A percentile compares a stretch with the other conserved stretches of the same genome.
Evolutionary conservation across 2,888 invertebrate species (phyloP).

Genomic region (Drosophila lacicola): DNA sequence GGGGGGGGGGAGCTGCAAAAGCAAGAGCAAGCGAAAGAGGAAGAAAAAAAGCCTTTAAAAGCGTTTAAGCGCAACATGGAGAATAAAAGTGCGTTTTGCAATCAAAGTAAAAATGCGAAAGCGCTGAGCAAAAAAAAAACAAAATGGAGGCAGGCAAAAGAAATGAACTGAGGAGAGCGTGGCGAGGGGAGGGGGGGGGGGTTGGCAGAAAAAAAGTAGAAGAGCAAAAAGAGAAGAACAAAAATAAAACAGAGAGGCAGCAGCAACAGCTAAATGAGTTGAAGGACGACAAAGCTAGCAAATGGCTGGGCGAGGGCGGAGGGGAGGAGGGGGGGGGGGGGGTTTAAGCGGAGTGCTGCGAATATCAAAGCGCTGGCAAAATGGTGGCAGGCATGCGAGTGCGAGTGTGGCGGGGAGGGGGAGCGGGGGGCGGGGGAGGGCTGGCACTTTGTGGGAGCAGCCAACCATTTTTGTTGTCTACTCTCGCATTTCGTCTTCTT

Average conservation of each 20-base stretch:
- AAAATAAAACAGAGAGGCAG: slow-evolving; percentile 45
- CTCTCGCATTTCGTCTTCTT: slow-evolving; percentile 25
- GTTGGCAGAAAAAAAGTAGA: not conserved
- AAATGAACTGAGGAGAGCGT: not conserved
- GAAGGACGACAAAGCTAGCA: slow-evolving; percentile 62
- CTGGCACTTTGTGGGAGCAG: slow-evolving; percentile 57
- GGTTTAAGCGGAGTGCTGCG: slow-evolving; percentile 17
- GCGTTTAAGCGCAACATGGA: slow-evolving; percentile 68
- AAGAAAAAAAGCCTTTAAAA: slow-evolving; percentile 54
- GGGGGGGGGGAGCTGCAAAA: not conserved
- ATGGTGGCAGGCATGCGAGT: slow-evolving; percentile 54
- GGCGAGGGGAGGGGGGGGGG: not conserved
- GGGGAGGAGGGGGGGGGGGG: not conserved
- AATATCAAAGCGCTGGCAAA: slow-evolving; percentile 76
- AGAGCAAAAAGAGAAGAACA: slow-evolving; percentile 6
- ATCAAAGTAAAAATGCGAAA: slow-evolving; percentile 72
- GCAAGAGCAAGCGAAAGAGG: not conserved
- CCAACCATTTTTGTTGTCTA: slow-evolving; percentile 66
- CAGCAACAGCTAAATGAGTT: slow-evolving; percentile 73
- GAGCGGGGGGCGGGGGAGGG: not conserved
- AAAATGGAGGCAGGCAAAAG: slow-evolving; percentile 35
- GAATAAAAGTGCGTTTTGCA: slow-evolving; percentile 76
- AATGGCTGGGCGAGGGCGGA: slow-evolving; percentile 3
- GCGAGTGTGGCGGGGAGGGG: not conserved
- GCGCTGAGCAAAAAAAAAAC: slow-evolving; percentile 26